A percentile compares a stretch with the other conserved stretches of the same genome.
phyloP scores from a whole-genome alignment of 1,140 invertebrate species.

The Drosophila funebris region DNA sequence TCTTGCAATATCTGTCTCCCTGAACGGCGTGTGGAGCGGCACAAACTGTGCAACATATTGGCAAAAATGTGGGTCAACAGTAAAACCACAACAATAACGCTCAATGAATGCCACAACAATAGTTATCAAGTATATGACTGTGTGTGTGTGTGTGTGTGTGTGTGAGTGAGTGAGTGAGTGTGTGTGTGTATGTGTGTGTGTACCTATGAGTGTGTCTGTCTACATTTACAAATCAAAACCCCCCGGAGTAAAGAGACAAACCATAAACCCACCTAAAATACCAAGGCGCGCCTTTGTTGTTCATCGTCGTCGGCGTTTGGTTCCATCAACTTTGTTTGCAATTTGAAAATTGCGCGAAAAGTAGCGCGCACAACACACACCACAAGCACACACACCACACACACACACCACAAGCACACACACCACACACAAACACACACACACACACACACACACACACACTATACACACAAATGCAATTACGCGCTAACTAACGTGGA shows the following conservation, averaged over 20 bases:
- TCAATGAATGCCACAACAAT: conserved; percentile 73
- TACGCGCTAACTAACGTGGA: conserved; percentile 70
- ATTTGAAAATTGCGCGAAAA: conserved; percentile 73
- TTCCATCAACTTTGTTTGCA: conserved; percentile 71
- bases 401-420: conserved; percentile 42
- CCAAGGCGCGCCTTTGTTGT: conserved; percentile 60
- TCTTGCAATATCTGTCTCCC: too few relatives aligned
- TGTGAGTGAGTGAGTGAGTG: conserved; percentile 4
- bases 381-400: conserved; percentile 10
- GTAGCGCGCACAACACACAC: conserved; percentile 51
- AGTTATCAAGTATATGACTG: conserved; percentile 47
- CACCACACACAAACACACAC: conserved; percentile 30
- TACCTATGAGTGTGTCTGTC: conserved; percentile 23
- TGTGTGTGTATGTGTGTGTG: too few relatives aligned
- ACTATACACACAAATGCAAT: conserved; percentile 58
- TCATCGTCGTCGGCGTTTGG: conserved; percentile 47
- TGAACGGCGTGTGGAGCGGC: conserved; percentile 20
- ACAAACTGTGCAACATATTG: conserved; percentile 69
- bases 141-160: conserved; percentile 13
- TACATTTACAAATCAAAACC: conserved; percentile 59
- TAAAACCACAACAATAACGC: conserved; percentile 69
- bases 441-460: conserved; percentile 10
- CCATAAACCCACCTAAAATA: conserved; percentile 53
- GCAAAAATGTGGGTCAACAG: conserved; percentile 77
- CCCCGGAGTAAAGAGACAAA: background rate